Evolutionary conservation across 1,140 invertebrate genomes (phyloP), one percentile per base, ranked within the genome.

Genomic region (Dreissena rostriformis): DNA sequence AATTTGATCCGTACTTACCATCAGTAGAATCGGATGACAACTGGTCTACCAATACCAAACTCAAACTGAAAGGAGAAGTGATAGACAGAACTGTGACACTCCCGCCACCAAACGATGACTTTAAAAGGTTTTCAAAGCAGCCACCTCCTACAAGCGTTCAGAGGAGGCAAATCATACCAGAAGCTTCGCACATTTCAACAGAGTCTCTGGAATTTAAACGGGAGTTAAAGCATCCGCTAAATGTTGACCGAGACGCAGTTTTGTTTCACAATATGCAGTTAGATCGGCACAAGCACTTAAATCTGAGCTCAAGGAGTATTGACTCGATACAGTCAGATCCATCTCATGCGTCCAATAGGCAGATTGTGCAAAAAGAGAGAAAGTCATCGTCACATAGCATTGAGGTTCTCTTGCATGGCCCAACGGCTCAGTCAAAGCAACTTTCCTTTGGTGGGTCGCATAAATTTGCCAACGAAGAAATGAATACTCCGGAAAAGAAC

Each of bases 211-310:
- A 91, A 68, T 88, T 88, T 70, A 74, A 61, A 39, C 86, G 86
- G 63, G 90, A 92, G 29, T 88, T 91, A 51, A 89, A 88, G 63
- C 87, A 86, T 24, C 87, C 88, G 19, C 77, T 89, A 39, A 86
- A 89, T 85, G 88, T 92, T 63, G 91, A 92, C 81, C 82, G 91
- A 17, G 91, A 92, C 87, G 91, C 91, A 24, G 80, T 92, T 19
- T 74, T 92, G 39, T 92, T 92, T 78, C 90, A 92, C 83, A 88
- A 91, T 73, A 92, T 92, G 91, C 90, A 92, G 81, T 85, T 91
- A 83, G 87, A 89, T 1, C 61, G 90, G 24, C 87, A 88, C 14
- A 88, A 88, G 61, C 82, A 74, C 49, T 83, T 88, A 12, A 84
- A 84, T 28, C 80, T 86, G 19, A 92, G 90, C 68, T 89, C 76